Evolutionary conservation across 2,113 vertebrate genomes (phyloP), one percentile per base, ranked within the genome.

Genomic region (Myrmophylax atrothorax): DNA sequence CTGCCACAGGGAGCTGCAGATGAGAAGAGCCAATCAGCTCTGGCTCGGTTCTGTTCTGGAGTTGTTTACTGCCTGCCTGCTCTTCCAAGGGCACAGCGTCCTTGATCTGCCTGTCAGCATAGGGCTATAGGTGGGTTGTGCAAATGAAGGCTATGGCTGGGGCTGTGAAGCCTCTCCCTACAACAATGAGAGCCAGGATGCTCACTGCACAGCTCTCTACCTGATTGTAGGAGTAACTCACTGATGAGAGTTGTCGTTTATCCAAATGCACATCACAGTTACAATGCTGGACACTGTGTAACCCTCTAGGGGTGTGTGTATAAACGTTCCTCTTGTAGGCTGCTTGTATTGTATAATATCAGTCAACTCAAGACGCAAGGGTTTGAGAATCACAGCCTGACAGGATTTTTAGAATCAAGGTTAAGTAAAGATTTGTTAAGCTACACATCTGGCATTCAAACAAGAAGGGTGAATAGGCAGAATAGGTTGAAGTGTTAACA

Each of bases 361-460:
- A 33, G 92, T 90, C 69, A 91, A 56, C 80, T 33, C 76, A 82
- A 68, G 60, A 82, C 10, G 46, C 42, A n/a, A 77, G 69, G 60
- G 93, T 63, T 90, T 82, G 69, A 84, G 83, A 93, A 35, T 44
- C 22, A 6, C 73, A 64, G 74, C 80, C 90, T 97, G 83, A 66
- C 67, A 62, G 31, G 82, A 35, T 87, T 87, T 94, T 84, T 90
- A 56, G 76, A 72, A 59, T 8, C 9, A 6, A 4, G 40, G 58
- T 93, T 10, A 28, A 76, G 33, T 70, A 82, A 69, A 50, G 66
- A 58, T 88, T 92, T 89, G 78, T 82, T 75, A 84, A 84, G 67
- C n/a, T 31, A 18, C 70, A 70, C 44, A 28, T 24, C 44, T 74
- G 40, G 50, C 37, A n/a, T 88, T 96, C 83, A 84, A 93, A 66